A percentile compares a stretch with the other conserved stretches of the same genome.
These are phyloP conservation scores for Teinopalpus imperialis DNA, from an alignment of 2,888 invertebrate species.

Conservation along the genomic window DNA sequence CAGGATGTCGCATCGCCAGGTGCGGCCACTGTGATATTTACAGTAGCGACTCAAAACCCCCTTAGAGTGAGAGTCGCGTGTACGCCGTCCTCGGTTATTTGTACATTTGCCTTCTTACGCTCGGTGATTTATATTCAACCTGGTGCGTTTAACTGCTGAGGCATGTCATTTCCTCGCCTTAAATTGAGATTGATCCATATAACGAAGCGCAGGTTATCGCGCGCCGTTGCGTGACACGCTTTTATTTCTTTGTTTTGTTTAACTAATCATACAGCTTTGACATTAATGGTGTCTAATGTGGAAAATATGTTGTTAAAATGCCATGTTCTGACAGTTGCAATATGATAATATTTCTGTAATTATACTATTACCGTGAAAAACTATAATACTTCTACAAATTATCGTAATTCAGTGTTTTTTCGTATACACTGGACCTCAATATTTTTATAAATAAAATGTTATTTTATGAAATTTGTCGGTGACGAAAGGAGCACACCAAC, in stretches of 20 bases:
- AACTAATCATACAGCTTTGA: conserved; percentile 1
- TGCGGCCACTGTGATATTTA: conserved; percentile 30
- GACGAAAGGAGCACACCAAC: no score
- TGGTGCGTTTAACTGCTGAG: conserved; percentile 79
- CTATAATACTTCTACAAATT: no score
- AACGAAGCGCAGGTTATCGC: conserved; percentile 55
- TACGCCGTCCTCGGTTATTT: conserved; percentile 51
- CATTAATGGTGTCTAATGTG: conserved; percentile 4
- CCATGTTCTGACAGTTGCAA: no score
- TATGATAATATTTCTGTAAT: no score
- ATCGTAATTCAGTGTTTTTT: no score
- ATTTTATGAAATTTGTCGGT: no score
- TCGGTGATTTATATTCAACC: conserved; percentile 74
- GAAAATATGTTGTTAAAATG: not conserved
- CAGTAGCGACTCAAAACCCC: conserved; percentile 28
- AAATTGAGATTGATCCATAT: conserved; percentile 78
- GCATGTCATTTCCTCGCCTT: conserved; percentile 77
- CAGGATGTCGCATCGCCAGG: conserved; percentile 53
- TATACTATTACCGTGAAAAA: no score
- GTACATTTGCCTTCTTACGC: conserved; percentile 75
- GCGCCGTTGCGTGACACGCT: conserved; percentile 48
- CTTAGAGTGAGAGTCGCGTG: conserved; percentile 34
- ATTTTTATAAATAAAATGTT: no score
- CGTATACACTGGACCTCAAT: no score
- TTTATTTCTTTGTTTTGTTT: conserved; percentile 60